phyloP scores from a whole-genome alignment of 2,797 vertebrate genomes.

The Pelobates cultripes region DNA sequence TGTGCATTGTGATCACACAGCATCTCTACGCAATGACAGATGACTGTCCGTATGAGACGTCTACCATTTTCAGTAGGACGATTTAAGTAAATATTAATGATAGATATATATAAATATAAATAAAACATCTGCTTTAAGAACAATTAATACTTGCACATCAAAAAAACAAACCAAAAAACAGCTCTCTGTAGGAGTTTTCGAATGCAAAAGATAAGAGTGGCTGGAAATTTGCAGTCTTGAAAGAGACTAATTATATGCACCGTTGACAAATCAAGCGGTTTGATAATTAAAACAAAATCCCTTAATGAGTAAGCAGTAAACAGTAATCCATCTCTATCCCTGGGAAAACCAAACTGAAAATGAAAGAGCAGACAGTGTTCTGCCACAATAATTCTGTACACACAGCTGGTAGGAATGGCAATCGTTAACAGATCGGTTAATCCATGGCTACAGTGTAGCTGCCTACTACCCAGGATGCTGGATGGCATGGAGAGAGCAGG shows the following conservation, averaged over 20 bases:
- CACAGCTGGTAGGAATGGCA: constrained; percentile 34
- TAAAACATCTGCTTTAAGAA: too few species aligned
- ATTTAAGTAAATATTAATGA: too few species aligned
- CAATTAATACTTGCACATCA: too few species aligned
- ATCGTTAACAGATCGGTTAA: background rate
- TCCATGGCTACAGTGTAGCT: background rate
- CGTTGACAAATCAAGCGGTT: constrained; percentile 47
- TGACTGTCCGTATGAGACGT: too few species aligned
- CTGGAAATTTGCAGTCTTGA: constrained; percentile 5
- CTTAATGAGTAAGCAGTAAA: constrained; percentile 28
- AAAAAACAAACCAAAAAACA: too few species aligned
- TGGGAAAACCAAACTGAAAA: constrained; percentile 40
- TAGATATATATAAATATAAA: too few species aligned
- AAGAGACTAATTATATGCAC: constrained; percentile 30
- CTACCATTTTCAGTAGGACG: too few species aligned
- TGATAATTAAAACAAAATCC: constrained; percentile 40
- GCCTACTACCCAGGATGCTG: background rate
- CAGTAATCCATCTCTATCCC: constrained; percentile 25
- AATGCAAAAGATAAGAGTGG: too few species aligned
- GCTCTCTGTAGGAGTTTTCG: too few species aligned
- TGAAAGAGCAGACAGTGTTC: constrained; percentile 6
- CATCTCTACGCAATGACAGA: too few species aligned
- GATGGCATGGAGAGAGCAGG: too few species aligned
- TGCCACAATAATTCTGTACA: constrained; percentile 14
- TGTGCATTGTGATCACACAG: too few species aligned